Conservation (phyloP, 2,797 vertebrate species). For the Sarcoramphus papa region DNA sequence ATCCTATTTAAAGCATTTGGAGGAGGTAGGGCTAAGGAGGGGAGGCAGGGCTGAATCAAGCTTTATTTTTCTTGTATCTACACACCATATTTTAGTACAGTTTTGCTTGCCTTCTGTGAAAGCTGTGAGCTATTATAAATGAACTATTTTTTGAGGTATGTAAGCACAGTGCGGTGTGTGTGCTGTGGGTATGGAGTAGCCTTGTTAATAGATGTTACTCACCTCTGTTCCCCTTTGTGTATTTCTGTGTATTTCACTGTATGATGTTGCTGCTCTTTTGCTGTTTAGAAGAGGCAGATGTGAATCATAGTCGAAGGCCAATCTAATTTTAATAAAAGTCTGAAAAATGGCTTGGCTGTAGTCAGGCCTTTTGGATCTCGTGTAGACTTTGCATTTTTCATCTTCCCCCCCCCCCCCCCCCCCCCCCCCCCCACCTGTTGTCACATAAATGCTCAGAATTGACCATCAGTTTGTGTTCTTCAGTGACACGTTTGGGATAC, state of each 20-base stretch:
- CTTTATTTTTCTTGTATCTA: background rate
- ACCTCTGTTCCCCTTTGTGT: background rate
- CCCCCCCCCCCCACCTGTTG: background rate
- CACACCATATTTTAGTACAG: background rate
- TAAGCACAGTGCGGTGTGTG: fast-evolving
- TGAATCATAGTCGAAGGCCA: background rate
- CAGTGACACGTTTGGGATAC: background rate
- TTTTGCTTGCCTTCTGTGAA: background rate
- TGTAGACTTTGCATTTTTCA: background rate
- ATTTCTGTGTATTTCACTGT: background rate
- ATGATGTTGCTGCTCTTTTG: background rate
- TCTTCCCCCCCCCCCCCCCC: too few species aligned
- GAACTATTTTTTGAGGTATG: background rate
- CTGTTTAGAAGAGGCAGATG: background rate
- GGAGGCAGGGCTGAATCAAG: background rate
- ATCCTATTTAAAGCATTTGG: background rate
- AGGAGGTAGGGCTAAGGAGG: conserved; percentile 1
- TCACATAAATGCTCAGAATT: background rate
- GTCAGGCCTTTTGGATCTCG: background rate
- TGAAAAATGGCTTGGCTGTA: background rate
- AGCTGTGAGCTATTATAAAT: background rate
- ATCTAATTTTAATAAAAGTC: background rate
- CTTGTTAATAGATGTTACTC: background rate
- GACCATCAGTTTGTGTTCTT: background rate
- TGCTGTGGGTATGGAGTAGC: background rate